Evolutionary conservation across 2,113 vertebrate genomes (phyloP), one percentile per base, ranked within the genome.

Genomic region (Bambusicola thoracicus): DNA sequence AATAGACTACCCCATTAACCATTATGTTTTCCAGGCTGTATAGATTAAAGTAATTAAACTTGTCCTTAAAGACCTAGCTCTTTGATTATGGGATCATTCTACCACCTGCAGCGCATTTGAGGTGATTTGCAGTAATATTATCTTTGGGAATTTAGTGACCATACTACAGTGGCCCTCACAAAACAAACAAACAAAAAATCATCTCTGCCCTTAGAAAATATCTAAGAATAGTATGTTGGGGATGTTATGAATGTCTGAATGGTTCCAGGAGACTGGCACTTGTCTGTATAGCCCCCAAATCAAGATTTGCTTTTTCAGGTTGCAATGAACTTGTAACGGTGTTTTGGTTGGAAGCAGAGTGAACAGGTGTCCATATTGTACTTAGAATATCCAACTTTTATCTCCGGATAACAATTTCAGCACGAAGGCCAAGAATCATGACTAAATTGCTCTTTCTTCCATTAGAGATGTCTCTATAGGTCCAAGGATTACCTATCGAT

Each of bases 31-130:
- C 93, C 93, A 95, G 79, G 87, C 89, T 97, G 82, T 94, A 94
- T 94, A 97, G 89, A 97, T 96, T 97, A 97, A 97, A 92, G 91
- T 96, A 97, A 97, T 97, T 97, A 97, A 97, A 95, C 63, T 76
- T 91, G 93, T 97, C 92, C 94, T 97, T 91, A 95, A 92, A 97
- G 90, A 93, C 92, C 72, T 94, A 94, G 82, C 83, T 48, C 79
- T 96, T 96, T 95, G 95, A 75, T 96, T 96, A 96, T 91, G 92
- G 93, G 94, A 96, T 96, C 85, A 87, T 95, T 96, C 94, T 84
- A 95, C 94, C 27, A 81, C 96, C 96, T 97, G 83, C 87, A 96
- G 96, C 95, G 83, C 93, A 96, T 96, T 95, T 94, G 94, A 97
- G 95, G 93, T 97, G 96, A 96, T 97, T 96, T 96, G 94, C 87